phyloP scores from a whole-genome alignment of 2,888 invertebrate species.

The Conistra vaccinii region DNA sequence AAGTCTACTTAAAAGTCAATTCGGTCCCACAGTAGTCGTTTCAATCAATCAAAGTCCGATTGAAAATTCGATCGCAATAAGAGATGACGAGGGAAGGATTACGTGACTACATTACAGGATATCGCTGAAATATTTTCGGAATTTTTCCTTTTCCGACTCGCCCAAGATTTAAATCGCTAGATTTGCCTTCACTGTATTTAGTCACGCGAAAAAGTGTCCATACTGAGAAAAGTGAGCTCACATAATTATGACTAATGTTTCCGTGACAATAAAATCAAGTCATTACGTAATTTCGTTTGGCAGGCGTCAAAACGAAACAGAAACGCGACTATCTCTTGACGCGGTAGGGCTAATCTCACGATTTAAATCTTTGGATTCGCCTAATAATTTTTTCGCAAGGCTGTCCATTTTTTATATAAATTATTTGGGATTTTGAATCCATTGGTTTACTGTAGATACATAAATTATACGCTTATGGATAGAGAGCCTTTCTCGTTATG shows the following conservation, averaged over 20 bases:
- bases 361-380: background rate
- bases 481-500: background rate
- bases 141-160: slow-evolving; percentile 38
- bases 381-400: slow-evolving; percentile 38
- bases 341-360: background rate
- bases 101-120: slow-evolving; percentile 84
- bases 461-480: slow-evolving; percentile 22
- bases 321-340: background rate
- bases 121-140: slow-evolving; percentile 72
- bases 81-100: slow-evolving; percentile 85
- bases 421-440: slow-evolving; percentile 28
- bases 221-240: background rate
- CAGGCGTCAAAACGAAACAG: background rate
- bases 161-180: background rate
- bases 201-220: background rate
- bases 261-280: background rate
- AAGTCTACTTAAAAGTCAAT: slow-evolving; percentile 87
- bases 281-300: background rate
- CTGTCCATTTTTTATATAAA: slow-evolving; percentile 34
- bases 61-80: slow-evolving; percentile 88
- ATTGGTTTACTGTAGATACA: background rate
- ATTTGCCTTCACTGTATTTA: background rate
- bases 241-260: background rate
- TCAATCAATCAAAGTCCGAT: slow-evolving; percentile 88
- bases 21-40: slow-evolving; percentile 80